phyloP scores from a whole-genome alignment of 2,797 vertebrate genomes.

The Rhadinocentrus ornatus region DNA sequence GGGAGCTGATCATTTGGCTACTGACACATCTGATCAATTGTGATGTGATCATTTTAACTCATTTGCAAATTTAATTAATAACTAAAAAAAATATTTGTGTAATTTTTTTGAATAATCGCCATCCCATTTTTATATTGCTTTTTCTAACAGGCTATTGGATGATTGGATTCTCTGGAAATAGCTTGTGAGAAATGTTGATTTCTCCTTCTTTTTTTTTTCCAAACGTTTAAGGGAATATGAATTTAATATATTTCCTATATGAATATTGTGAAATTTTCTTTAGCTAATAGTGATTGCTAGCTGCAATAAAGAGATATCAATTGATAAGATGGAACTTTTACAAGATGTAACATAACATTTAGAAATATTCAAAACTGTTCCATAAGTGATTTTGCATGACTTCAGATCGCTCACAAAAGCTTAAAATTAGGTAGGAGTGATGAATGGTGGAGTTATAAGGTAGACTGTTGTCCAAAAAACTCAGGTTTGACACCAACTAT shows the following conservation, averaged over 20 bases:
- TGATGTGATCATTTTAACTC: conserved; percentile 29
- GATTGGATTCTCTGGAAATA: background rate
- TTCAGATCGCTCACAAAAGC: too few relatives aligned
- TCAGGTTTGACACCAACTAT: too few relatives aligned
- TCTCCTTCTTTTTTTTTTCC: background rate
- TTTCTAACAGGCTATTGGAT: background rate
- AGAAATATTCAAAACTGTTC: background rate
- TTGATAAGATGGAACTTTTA: too few relatives aligned
- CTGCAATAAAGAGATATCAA: background rate
- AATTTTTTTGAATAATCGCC: background rate
- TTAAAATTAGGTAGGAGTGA: background rate
- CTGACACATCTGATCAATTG: conserved; percentile 49
- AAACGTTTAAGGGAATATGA: background rate
- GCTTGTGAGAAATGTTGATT: background rate
- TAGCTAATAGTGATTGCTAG: too few relatives aligned
- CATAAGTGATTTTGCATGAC: too few relatives aligned
- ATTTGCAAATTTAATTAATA: conserved; percentile 20
- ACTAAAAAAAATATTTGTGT: background rate
- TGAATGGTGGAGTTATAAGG: too few relatives aligned
- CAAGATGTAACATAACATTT: background rate
- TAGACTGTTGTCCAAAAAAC: too few relatives aligned
- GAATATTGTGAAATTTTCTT: background rate
- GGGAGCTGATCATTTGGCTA: conserved; percentile 37
- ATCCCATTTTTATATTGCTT: background rate
- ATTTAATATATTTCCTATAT: too few relatives aligned